Conservation (phyloP, 2,113 vertebrate genomes). For the Sisor rabdophorus region DNA sequence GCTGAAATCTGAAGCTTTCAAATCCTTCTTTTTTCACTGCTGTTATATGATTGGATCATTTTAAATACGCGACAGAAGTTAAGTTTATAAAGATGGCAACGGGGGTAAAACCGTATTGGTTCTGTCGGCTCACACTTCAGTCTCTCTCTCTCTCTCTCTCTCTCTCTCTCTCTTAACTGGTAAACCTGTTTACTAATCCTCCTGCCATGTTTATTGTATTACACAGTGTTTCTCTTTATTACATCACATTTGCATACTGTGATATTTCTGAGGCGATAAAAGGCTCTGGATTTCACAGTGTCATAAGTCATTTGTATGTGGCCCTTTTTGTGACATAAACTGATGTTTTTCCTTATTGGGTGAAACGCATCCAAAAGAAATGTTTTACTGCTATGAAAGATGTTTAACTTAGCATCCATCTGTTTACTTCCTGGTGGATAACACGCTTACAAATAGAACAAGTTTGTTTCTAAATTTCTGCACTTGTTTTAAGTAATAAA, state of each 20-base stretch:
- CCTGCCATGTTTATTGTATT: background rate
- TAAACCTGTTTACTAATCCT: background rate
- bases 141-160: no score
- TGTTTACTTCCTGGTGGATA: background rate
- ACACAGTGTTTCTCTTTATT: background rate
- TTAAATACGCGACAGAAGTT: background rate
- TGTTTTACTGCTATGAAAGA: background rate
- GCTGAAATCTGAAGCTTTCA: background rate
- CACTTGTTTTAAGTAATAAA: slow-evolving; percentile 12
- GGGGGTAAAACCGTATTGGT: no score
- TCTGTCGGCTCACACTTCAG: no score
- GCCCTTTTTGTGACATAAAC: background rate
- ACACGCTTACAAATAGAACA: slow-evolving; percentile 1
- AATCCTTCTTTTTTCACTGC: background rate
- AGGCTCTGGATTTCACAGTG: slow-evolving; percentile 5
- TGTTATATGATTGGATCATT: background rate
- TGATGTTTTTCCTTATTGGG: background rate
- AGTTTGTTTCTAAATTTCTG: slow-evolving; percentile 7
- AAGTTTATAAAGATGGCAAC: no score
- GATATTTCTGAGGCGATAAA: background rate
- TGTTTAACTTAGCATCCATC: background rate
- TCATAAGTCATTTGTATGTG: background rate
- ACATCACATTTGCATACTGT: background rate
- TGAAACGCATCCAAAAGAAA: background rate
- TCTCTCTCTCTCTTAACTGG: background rate